phyloP scores from a whole-genome alignment of 1,140 invertebrate genomes.

The Drosophila arizonae region DNA sequence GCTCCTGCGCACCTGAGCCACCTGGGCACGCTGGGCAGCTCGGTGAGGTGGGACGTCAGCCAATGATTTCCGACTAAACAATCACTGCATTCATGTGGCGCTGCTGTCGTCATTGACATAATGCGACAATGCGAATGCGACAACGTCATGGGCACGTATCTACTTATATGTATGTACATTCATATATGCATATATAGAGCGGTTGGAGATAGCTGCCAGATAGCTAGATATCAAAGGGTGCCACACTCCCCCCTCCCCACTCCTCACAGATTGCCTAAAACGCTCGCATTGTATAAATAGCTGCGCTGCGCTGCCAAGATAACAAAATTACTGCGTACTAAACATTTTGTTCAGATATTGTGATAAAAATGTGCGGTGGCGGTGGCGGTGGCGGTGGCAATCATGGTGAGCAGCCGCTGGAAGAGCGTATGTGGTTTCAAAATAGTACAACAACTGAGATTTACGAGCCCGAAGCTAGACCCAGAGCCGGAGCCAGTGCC shows the following conservation, averaged over 20 bases:
- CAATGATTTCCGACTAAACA: slow-evolving; percentile 44
- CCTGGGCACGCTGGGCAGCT: not conserved
- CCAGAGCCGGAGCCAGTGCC: slow-evolving; percentile 12
- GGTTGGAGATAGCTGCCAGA: slow-evolving; percentile 27
- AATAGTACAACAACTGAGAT: slow-evolving; percentile 64
- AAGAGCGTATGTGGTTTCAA: slow-evolving; percentile 31
- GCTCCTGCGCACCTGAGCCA: slow-evolving; percentile 10
- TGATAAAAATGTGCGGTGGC: slow-evolving; percentile 67
- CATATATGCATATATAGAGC: not conserved
- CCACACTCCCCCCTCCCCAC: not conserved
- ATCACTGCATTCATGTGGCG: slow-evolving; percentile 68
- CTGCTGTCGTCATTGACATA: slow-evolving; percentile 77
- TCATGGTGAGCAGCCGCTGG: not conserved
- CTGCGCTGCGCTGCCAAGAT: slow-evolving; percentile 65
- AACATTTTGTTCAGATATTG: slow-evolving; percentile 69
- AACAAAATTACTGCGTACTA: slow-evolving; percentile 77
- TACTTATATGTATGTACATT: not conserved
- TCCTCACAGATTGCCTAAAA: slow-evolving; percentile 21
- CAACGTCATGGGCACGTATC: slow-evolving; percentile 55
- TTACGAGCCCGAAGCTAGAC: slow-evolving; percentile 48
- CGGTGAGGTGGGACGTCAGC: not conserved
- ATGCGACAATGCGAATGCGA: slow-evolving; percentile 62
- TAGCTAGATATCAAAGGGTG: slow-evolving; percentile 44
- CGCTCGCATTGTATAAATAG: slow-evolving; percentile 57
- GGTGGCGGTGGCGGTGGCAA: too few species aligned